phyloP scores from a whole-genome alignment of 2,113 vertebrate genomes.

The Petrocephalus zakoni region DNA sequence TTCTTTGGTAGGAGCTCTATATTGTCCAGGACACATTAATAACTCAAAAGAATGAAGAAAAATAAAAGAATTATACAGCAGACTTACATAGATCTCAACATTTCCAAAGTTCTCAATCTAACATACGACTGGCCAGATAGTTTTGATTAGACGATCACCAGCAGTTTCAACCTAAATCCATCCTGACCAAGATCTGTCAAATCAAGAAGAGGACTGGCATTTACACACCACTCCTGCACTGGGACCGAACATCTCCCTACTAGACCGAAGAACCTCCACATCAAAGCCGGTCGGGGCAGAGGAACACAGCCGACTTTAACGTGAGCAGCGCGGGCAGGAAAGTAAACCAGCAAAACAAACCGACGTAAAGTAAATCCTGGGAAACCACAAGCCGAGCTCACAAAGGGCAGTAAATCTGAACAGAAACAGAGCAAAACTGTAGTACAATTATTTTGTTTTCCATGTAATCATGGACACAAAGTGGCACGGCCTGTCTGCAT shows the following conservation, averaged over 20 bases:
- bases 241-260: neutral
- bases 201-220: neutral
- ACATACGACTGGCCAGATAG: neutral
- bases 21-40: neutral
- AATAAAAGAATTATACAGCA: neutral
- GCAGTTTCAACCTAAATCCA: neutral
- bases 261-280: constrained; percentile 28
- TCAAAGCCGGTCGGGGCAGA: constrained; percentile 33
- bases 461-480: neutral
- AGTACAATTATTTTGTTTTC: neutral
- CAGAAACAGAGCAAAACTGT: constrained; percentile 7
- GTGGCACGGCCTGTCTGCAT: neutral
- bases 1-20: neutral
- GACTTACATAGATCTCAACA: neutral
- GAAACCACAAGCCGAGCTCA: constrained; percentile 28
- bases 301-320: constrained; percentile 33
- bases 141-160: neutral
- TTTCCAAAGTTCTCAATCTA: neutral
- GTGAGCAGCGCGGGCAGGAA: constrained; percentile 33
- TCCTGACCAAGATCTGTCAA: neutral
- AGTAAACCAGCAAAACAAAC: constrained; percentile 42
- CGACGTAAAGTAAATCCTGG: constrained; percentile 39
- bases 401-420: constrained; percentile 15
- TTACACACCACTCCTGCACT: neutral
- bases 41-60: neutral